Evolutionary conservation across 2,888 invertebrate genomes (phyloP), one percentile per base, ranked within the genome.

Genomic region (Watsonalla cultraria): DNA sequence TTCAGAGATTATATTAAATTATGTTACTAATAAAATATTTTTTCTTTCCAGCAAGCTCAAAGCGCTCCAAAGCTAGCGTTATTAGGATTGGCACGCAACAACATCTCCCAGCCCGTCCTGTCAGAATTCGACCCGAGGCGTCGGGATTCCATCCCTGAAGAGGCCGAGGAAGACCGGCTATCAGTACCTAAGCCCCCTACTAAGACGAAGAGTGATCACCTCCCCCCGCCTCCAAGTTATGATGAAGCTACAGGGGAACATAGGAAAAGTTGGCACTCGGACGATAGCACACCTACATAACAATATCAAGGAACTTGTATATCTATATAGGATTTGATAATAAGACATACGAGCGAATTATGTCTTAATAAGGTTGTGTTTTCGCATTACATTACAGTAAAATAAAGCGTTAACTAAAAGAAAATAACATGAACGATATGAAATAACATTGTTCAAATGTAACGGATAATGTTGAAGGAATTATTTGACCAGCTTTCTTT

Each of bases 71-170:
- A 93, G 76, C 78, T 93, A 55, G 92, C 90, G 56, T 85, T 80
- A 5, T 52, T 75, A 8, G 78, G 78, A 7, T 79, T 93, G 58
- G 92, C 91, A 69, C 73, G 88, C 0, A 93, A 92, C 76, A 93
- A 93, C 67, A 92, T 93, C 68, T 93, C 93, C 0, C 93, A 93
- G 56, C 93, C 93, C 5, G 90, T 86, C 34, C 90, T 93, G 24
- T 90, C 92, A 7, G 90, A 93, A 65, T 93, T 91, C 79, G 93
- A 93, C 68, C 84, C 79, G 0, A 76, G 90, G 5, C 90, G 92
- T 7, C 86, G 92, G 8, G 93, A 92, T 71, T 92, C 93, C n/a
- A 93, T 93, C 54, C 93, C 93, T 0, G 93, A 93, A 68, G 93
- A 93, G 66, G 86, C 86, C 0, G 91, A 92, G 51, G 91, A 91